Base-by-base conservation (phyloP, 2,113 vertebrate species). In the Pygathrix nemaeus region DNA sequence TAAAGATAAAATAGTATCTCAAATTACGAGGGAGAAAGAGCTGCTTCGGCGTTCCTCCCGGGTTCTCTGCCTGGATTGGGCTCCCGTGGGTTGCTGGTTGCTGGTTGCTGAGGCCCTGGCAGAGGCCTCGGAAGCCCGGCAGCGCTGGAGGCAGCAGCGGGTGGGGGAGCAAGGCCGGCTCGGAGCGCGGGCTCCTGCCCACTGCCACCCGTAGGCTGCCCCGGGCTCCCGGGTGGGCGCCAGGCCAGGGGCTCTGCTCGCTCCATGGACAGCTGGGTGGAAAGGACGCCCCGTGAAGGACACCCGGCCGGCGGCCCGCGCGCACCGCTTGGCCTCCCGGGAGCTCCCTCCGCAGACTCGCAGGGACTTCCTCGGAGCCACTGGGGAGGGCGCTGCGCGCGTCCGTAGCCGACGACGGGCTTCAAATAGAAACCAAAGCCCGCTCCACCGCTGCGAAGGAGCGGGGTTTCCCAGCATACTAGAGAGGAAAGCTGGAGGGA, bases 401-500 rank as follows among this genome's bases (percentile, higher is more conserved):
- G 1, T 5, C 23, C 4, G 17, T 1, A 45, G 55, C 80, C 64
- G 14, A 7, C 0, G 5, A 72, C 7, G 18, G 43, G 16, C 21
- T 50, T 30, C 17, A 21, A 40, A 35, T 17, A 66, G 66, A 79
- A 94, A 16, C 1, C 23, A 35, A 20, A 38, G 0, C 43, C 2
- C 2, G 11, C 10, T 43, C 13, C 3, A 0, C 2, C 1, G 12
- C 2, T 0, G 6, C 1, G 11, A n/a, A 30, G 43, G 3, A 25
- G 14, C 32, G n/a, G 17, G 4, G 52, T 8, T 20, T 20, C 76
- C 57, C 57, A 5, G 38, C 13, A 32, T 52, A 40, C 27, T 2
- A 40, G 40, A 59, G 48, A 11, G 59, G 8, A 1, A 40, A 38
- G 32, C n/a, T 5, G 3, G 10, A 32, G 32, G 25, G 23, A n/a